phyloP scores from a whole-genome alignment of 2,113 vertebrate species.

The Sterna hirundo region DNA sequence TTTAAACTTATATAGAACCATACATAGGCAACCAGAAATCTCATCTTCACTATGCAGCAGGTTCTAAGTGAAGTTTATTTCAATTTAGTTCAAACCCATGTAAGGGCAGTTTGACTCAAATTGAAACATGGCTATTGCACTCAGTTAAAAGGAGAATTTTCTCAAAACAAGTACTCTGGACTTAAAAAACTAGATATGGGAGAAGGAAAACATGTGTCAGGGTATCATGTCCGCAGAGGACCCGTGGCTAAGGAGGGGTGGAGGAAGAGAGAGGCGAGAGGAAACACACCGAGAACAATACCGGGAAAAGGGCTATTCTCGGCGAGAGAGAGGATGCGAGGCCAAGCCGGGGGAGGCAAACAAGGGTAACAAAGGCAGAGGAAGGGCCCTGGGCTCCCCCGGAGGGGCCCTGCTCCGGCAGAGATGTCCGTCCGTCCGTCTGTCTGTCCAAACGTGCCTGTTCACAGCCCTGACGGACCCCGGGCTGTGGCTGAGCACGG shows the following conservation, averaged over 20 bases:
- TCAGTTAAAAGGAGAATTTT: background rate
- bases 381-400: background rate
- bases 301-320: conserved; percentile 54
- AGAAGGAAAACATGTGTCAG: background rate
- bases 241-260: background rate
- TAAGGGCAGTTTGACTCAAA: background rate
- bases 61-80: background rate
- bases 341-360: conserved; percentile 17
- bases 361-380: conserved; percentile 45
- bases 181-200: fast-evolving
- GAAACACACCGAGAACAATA: conserved; percentile 60
- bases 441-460: background rate
- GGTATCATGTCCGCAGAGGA: background rate
- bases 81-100: background rate
- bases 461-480: background rate
- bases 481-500: fast-evolving
- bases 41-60: background rate
- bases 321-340: conserved; percentile 12
- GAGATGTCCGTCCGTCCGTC: background rate
- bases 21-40: background rate
- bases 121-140: background rate
- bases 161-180: background rate
- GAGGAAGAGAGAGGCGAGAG: conserved; percentile 41
- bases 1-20: background rate
- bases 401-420: background rate